Evolutionary conservation across 2,797 vertebrate genomes (phyloP).

Genomic region (Tamandua tetradactyla): DNA sequence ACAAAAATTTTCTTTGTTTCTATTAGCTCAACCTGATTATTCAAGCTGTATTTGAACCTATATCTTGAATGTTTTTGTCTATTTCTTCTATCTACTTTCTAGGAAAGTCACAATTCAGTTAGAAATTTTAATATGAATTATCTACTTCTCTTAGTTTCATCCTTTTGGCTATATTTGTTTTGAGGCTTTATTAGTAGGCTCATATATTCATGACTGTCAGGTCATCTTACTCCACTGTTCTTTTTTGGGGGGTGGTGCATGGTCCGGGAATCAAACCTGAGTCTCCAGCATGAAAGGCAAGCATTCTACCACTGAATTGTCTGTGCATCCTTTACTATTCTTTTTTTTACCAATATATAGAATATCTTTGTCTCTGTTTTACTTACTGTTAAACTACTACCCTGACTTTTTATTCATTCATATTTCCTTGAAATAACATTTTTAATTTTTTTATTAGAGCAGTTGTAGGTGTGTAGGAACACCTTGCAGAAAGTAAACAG

Average conservation of each 20-base stretch:
- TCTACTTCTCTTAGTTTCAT: not conserved
- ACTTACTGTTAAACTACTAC: not conserved
- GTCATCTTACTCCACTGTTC: not conserved
- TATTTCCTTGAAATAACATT: not conserved
- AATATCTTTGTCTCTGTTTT: not conserved
- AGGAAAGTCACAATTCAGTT: not conserved
- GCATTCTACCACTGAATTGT: no score
- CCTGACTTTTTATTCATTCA: not conserved
- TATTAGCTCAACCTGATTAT: not conserved
- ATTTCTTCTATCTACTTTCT: not conserved
- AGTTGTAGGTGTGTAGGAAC: no score
- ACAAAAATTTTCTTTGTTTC: not conserved
- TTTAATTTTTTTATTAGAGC: no score
- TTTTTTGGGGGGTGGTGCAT: no score
- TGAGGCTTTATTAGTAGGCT: not conserved
- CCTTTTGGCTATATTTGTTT: not conserved
- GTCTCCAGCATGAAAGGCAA: no score
- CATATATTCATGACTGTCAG: not conserved
- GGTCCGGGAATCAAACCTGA: no score
- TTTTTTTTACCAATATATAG: not conserved
- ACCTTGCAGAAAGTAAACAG: no score
- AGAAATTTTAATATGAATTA: not conserved
- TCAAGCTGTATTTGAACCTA: not conserved
- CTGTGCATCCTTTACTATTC: no score
- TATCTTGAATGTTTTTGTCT: not conserved